Evolutionary conservation across 2,113 vertebrate genomes (phyloP).

Genomic region (Myotis davidii): DNA sequence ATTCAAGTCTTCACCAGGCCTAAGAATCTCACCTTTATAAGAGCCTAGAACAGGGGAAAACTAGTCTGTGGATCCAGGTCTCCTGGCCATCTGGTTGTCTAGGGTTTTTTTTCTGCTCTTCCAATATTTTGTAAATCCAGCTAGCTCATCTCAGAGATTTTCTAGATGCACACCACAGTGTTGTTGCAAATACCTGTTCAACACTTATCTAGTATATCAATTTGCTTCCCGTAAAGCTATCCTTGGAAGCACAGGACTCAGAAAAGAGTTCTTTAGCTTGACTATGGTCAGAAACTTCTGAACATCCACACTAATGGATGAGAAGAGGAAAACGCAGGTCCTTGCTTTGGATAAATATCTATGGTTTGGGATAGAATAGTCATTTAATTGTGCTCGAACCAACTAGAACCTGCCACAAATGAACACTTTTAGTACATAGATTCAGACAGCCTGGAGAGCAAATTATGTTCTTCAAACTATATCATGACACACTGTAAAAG

Average conservation of each 20-base stretch:
- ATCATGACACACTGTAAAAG: not conserved
- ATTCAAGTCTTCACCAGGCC: not conserved
- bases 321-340: not conserved
- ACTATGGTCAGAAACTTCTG: not conserved
- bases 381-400: not conserved
- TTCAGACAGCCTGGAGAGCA: not conserved
- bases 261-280: not conserved
- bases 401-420: not conserved
- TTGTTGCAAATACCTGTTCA: not conserved
- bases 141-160: not conserved
- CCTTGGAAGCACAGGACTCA: not conserved
- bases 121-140: not conserved
- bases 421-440: not conserved
- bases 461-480: not conserved
- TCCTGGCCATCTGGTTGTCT: constrained; percentile 3
- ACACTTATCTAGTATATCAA: not conserved
- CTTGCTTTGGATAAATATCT: not conserved
- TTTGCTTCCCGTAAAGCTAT: not conserved
- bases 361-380: not conserved
- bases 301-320: not conserved
- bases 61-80: not conserved
- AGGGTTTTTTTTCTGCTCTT: not conserved
- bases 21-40: not conserved
- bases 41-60: not conserved
- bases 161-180: not conserved